Conservation (phyloP, 2,797 vertebrate species). For the Knipowitschia caucasica region DNA sequence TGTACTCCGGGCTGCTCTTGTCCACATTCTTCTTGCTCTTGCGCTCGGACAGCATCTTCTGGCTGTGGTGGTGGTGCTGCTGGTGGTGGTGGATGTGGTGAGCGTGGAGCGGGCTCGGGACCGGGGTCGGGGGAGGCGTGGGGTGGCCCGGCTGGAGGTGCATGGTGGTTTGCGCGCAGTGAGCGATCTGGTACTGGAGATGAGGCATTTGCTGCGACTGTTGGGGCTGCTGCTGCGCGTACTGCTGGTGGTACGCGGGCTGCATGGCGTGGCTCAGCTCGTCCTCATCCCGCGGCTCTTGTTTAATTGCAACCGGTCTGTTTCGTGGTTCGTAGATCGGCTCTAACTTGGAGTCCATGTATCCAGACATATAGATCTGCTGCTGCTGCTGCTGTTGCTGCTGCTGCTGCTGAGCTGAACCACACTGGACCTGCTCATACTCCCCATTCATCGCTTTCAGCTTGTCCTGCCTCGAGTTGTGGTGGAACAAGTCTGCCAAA, state of each 20-base stretch:
- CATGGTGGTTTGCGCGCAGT: slow-evolving; percentile 95
- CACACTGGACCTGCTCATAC: slow-evolving; percentile 72
- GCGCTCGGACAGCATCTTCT: slow-evolving; percentile 78
- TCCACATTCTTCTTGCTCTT: slow-evolving; percentile 90
- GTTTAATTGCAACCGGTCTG: slow-evolving; percentile 90
- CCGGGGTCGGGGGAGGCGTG: slow-evolving; percentile 93
- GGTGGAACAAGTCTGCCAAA: slow-evolving; percentile 94
- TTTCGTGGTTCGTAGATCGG: slow-evolving; percentile 82
- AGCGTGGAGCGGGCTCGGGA: slow-evolving; percentile 86
- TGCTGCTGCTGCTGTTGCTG: slow-evolving; percentile 66
- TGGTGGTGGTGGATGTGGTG: slow-evolving; percentile 37
- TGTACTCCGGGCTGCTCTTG: slow-evolving; percentile 94
- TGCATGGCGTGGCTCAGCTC: slow-evolving; percentile 77
- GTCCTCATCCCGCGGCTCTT: slow-evolving; percentile 89
- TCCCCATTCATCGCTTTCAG: slow-evolving; percentile 77
- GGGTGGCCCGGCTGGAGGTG: slow-evolving; percentile 94
- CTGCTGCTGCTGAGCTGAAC: slow-evolving; percentile 65
- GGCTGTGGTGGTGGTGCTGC: slow-evolving; percentile 40
- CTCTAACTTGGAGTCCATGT: slow-evolving; percentile 87
- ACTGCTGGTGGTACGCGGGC: slow-evolving; percentile 71
- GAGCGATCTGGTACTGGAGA: slow-evolving; percentile 93
- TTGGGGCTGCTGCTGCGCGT: slow-evolving; percentile 56
- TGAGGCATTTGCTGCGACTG: slow-evolving; percentile 82
- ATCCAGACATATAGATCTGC: slow-evolving; percentile 72
- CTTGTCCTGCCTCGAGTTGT: slow-evolving; percentile 86